Evolutionary conservation across 2,888 invertebrate species (phyloP), one percentile per base, ranked within the genome.

Genomic region (Tipula vernalis): DNA sequence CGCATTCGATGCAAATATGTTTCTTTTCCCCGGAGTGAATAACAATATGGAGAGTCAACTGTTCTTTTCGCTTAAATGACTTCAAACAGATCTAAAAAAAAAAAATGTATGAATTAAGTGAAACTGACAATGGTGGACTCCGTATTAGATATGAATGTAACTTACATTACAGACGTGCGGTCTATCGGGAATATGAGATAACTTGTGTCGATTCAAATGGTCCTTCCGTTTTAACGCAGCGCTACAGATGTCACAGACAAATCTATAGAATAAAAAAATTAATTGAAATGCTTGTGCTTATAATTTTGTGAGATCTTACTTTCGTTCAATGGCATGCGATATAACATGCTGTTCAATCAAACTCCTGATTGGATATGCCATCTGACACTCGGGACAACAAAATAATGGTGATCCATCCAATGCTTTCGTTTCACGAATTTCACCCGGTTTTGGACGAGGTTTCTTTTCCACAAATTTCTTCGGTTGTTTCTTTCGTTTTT

Each of bases 21-120:
- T 96, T 93, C 91, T 97, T 97, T 91, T 97, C 96, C 2, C 97
- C 97, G 12, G 97, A 96, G 91, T 97, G 97, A 89, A 97, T 97
- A 88, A 97, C 96, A 91, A 96, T 96, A 92, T 97, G 97, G 89
- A 97, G 91, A 0, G 97, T 97, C 87, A 97, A 93, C 89, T 97
- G 97, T 90, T 97, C 97, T 93, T 97, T 97, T 89, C 97, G 94
- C 90, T 97, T 97, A 91, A 97, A 97, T 0, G 96, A 96, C 90
- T 97, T 97, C 89, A 96, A 93, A 90, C 97, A 97, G 87, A 97
- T 92, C 92, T 92, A 83, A n/a, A 87, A 87, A 83, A 28, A 86
- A 85, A 36, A 87, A 44, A 28, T 28, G 28, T 28, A 28, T 28
- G 0, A 39, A 36, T 36, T 28, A 39, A 5, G 39, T 84, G 5